Evolutionary conservation across 2,888 invertebrate species (phyloP).

Genomic region (Dicycla oo): DNA sequence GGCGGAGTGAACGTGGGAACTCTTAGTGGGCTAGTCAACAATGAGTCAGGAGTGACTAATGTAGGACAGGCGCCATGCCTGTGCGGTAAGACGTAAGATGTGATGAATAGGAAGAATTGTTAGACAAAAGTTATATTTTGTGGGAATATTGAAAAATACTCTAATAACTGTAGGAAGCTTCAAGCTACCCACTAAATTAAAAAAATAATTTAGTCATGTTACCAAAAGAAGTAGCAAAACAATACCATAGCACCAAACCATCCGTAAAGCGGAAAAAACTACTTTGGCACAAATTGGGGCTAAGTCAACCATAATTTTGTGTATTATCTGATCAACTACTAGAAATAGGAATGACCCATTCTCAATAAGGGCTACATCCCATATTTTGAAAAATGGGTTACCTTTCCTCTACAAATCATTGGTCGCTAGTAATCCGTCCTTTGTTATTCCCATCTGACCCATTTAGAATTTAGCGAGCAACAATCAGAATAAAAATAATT

Average conservation of each 20-base stretch:
- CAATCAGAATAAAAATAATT: constrained; percentile 59
- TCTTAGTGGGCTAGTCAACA: constrained; percentile 64
- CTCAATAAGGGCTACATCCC: no score
- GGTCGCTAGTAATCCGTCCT: background rate
- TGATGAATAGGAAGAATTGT: constrained; percentile 30
- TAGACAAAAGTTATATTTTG: background rate
- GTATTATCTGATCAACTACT: background rate
- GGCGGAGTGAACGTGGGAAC: constrained; percentile 77
- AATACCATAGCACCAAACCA: background rate
- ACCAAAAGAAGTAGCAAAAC: background rate
- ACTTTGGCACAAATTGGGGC: background rate
- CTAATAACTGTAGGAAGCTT: background rate
- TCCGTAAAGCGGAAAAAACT: background rate
- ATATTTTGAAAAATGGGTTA: background rate
- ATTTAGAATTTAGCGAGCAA: constrained; percentile 36
- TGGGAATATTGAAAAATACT: background rate
- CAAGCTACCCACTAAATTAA: background rate
- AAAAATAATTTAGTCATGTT: background rate
- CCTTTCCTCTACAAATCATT: constrained; percentile 10
- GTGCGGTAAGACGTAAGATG: constrained; percentile 33
- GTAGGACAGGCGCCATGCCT: constrained; percentile 62
- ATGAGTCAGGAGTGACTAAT: constrained; percentile 70
- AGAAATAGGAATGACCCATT: background rate
- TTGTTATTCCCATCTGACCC: constrained; percentile 25
- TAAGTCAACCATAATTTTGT: background rate